Percentiles rank a stretch among this genome's conserved stretches.
Evolutionary conservation across 2,888 invertebrate genomes (phyloP).

Genomic region (Drosophila borealis): DNA sequence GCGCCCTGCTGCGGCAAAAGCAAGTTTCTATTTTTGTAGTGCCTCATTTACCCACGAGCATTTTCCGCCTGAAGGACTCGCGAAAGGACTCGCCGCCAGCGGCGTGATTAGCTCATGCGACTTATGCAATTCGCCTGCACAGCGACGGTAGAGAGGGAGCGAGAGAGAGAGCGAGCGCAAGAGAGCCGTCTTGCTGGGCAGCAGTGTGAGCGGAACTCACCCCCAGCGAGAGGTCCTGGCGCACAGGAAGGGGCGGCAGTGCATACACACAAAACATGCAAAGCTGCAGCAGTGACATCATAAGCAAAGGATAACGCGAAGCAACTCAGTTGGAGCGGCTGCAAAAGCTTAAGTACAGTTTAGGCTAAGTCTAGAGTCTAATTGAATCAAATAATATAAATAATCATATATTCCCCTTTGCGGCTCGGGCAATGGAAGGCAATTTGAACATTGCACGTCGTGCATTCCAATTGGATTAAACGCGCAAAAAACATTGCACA

Average conservation of each 20-base stretch:
- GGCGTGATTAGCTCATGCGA: slow-evolving; percentile 66
- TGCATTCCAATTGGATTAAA: slow-evolving; percentile 79
- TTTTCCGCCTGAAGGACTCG: slow-evolving; percentile 61
- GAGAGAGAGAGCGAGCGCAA: neutral
- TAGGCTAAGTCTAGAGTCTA: neutral
- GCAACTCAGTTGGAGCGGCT: neutral
- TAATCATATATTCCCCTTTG: neutral
- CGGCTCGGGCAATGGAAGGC: neutral
- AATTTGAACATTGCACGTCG: slow-evolving; percentile 56
- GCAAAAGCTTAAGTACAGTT: neutral
- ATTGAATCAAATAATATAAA: neutral
- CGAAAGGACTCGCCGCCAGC: slow-evolving; percentile 36
- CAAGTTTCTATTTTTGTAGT: slow-evolving; percentile 44
- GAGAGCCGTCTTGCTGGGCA: neutral
- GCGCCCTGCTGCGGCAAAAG: slow-evolving; percentile 27
- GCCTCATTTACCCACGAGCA: slow-evolving; percentile 47
- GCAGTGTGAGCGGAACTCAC: no score
- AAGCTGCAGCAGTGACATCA: slow-evolving; percentile 70
- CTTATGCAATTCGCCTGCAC: slow-evolving; percentile 74
- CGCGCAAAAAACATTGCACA: slow-evolving; percentile 51
- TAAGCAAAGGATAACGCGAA: slow-evolving; percentile 1
- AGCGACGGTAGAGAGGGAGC: neutral
- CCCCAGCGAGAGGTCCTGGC: slow-evolving; percentile 26
- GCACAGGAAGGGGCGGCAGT: slow-evolving; percentile 44
- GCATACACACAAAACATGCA: slow-evolving; percentile 69